phyloP scores from a whole-genome alignment of 2,888 invertebrate genomes.

The Gortyna flavago region DNA sequence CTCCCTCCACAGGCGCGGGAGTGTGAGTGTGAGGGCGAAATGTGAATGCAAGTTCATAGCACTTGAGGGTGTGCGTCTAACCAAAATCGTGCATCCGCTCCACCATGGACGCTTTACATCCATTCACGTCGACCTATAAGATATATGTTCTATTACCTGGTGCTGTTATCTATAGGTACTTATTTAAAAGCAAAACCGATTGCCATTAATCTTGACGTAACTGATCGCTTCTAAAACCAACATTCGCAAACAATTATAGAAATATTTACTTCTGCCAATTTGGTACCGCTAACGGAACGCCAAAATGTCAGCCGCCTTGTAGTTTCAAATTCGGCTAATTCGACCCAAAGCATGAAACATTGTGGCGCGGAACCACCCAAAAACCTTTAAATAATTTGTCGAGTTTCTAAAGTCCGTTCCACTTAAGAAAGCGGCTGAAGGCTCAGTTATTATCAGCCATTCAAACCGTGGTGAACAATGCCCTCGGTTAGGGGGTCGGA shows the following conservation, averaged over 20 bases:
- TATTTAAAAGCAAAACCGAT: slow-evolving; percentile 38
- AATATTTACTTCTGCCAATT: slow-evolving; percentile 31
- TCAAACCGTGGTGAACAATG: slow-evolving; percentile 85
- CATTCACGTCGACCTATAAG: slow-evolving; percentile 41
- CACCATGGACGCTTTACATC: slow-evolving; percentile 25
- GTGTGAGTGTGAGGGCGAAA: slow-evolving; percentile 52
- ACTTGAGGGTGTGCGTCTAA: slow-evolving; percentile 58
- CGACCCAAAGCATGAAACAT: slow-evolving; percentile 65
- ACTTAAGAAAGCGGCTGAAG: slow-evolving; percentile 84
- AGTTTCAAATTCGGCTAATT: slow-evolving; percentile 62
- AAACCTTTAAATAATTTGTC: slow-evolving; percentile 72
- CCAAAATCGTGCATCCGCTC: slow-evolving; percentile 57
- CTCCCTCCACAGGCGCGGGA: slow-evolving; percentile 55
- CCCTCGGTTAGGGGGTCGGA: slow-evolving; percentile 82
- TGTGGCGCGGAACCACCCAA: slow-evolving; percentile 66
- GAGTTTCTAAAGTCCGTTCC: slow-evolving; percentile 82
- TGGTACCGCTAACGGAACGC: slow-evolving; percentile 17
- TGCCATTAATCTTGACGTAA: slow-evolving; percentile 38
- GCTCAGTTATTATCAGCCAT: slow-evolving; percentile 83
- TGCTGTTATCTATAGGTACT: slow-evolving; percentile 36
- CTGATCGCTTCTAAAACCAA: slow-evolving; percentile 20
- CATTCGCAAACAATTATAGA: slow-evolving; percentile 34
- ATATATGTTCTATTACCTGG: slow-evolving; percentile 36
- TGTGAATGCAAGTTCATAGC: slow-evolving; percentile 40
- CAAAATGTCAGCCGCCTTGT: slow-evolving; percentile 29